phyloP scores from a whole-genome alignment of 2,888 invertebrate genomes.

The Gastracanthus pulcherrimus region DNA sequence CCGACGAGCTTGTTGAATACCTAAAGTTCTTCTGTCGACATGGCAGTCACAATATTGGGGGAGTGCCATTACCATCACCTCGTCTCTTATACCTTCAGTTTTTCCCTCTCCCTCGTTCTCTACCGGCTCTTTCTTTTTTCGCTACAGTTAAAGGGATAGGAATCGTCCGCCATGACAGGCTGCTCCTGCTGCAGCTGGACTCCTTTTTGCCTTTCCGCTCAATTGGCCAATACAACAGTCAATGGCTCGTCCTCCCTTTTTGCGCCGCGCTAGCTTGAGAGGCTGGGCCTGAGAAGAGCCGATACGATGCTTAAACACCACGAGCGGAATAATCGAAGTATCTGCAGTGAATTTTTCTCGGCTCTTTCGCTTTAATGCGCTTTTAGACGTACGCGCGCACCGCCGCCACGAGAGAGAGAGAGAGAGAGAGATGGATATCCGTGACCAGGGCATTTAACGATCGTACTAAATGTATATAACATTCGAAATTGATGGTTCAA shows the following conservation, averaged over 20 bases:
- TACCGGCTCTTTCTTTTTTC: slow-evolving; percentile 11
- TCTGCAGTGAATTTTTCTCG: slow-evolving; percentile 35
- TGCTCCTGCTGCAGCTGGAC: slow-evolving; percentile 32
- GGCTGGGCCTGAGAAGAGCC: no score
- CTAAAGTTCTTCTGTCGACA: slow-evolving; percentile 71
- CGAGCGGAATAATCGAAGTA: no score
- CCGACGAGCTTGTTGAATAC: slow-evolving; percentile 74
- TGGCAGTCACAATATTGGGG: slow-evolving; percentile 77
- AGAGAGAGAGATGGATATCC: not conserved
- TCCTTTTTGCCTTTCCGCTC: slow-evolving; percentile 36
- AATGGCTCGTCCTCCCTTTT: no score
- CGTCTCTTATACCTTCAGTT: slow-evolving; percentile 45
- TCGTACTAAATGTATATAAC: slow-evolving; percentile 44
- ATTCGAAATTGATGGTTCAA: slow-evolving; percentile 44
- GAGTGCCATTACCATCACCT: slow-evolving; percentile 66
- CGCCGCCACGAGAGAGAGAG: not conserved
- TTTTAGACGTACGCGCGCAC: no score
- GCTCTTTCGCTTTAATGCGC: not conserved
- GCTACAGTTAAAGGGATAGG: slow-evolving; percentile 54
- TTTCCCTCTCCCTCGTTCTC: not conserved
- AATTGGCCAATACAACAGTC: no score
- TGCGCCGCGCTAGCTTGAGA: no score
- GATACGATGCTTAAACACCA: no score
- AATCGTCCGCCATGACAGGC: no score
- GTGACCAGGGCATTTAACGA: slow-evolving; percentile 31